phyloP scores from a whole-genome alignment of 2,113 vertebrate genomes.

The Carassius auratus region DNA sequence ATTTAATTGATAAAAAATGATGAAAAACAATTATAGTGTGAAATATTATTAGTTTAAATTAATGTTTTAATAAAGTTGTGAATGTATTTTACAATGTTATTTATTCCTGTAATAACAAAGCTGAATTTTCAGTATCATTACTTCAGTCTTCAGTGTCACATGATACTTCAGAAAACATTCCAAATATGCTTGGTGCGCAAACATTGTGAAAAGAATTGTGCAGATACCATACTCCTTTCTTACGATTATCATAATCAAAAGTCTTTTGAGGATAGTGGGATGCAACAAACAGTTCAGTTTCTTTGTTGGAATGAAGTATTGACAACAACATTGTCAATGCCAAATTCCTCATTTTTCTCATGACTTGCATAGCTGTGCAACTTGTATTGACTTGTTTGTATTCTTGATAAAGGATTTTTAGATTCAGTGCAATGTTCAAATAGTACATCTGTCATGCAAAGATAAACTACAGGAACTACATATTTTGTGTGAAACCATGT shows the following conservation, averaged over 20 bases:
- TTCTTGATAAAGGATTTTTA: neutral
- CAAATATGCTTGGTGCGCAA: too few relatives aligned
- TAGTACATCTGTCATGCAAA: too few relatives aligned
- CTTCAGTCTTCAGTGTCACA: too few relatives aligned
- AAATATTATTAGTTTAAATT: neutral
- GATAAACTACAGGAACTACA: neutral
- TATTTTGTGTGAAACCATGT: neutral
- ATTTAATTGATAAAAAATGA: neutral
- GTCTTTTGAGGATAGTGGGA: neutral
- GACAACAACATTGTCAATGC: neutral
- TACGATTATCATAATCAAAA: too few relatives aligned
- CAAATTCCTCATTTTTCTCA: conserved; percentile 11
- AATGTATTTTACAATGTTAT: neutral
- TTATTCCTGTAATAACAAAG: neutral
- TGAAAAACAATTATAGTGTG: neutral
- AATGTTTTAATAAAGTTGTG: neutral
- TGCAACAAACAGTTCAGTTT: neutral
- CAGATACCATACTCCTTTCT: neutral
- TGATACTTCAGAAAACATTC: too few relatives aligned
- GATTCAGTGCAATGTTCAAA: too few relatives aligned
- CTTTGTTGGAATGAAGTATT: neutral
- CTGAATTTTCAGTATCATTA: too few relatives aligned
- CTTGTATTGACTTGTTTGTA: neutral
- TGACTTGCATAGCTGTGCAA: neutral
- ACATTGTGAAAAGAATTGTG: too few relatives aligned